Evolutionary conservation across 1,140 invertebrate genomes (phyloP), one percentile per base, ranked within the genome.

Genomic region (Papilio polytes): DNA sequence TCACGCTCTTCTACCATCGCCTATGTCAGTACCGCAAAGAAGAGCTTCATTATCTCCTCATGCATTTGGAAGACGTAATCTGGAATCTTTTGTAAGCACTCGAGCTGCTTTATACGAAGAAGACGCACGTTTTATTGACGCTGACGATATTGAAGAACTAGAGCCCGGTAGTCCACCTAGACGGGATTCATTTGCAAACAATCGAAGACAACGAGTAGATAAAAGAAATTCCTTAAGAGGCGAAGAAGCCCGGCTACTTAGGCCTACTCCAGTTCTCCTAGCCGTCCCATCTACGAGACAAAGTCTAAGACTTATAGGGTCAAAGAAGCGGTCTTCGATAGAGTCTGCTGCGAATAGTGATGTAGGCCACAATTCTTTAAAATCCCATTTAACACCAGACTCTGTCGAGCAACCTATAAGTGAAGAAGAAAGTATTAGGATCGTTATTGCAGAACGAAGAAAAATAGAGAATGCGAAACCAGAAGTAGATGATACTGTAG

Each of bases 41-140:
- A 86, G 93, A 80, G 92, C 92, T 51, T 94, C 93, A 7, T 85
- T 94, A 80, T 94, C 90, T 63, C 92, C 91, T 86, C 94, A 94
- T 85, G 95, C 91, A 81, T 94, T 95, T 87, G 92, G 89, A 83
- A 88, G 93, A 73, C 91, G 91, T 83, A 91, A 93, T 66, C 94
- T 94, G 88, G 94, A 94, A 66, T 95, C 94, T 9, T 85, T 88
- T n/a, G 90, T 91, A 18, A 94, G 94, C 63, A 86, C 93, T 0
- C 93, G 92, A 41, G 86, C 92, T 15, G 94, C 94, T 10, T 85
- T 95, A 20, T 95, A 95, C 80, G 95, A 95, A 83, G 95, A 95
- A 83, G 95, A 95, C 56, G 94, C 95, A 3, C 90, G 95, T 8
- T 95, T 95, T 82, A 95, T 95, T 70, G 95, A 95, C 80, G 95